phyloP scores from a whole-genome alignment of 2,113 vertebrate genomes.

The Verasper variegatus region DNA sequence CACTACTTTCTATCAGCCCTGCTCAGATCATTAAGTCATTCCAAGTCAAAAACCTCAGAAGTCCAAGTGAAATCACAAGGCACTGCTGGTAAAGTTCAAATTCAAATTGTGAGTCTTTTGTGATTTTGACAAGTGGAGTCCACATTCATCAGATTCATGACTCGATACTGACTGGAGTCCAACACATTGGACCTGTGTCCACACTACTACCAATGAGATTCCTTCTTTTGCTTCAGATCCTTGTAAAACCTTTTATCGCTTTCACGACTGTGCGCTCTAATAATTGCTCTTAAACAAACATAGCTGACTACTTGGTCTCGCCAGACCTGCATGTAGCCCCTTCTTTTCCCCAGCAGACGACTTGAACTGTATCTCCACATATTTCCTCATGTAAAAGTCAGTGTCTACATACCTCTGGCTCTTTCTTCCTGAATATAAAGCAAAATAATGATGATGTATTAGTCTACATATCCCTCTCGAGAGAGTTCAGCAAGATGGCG shows the following conservation, averaged over 20 bases:
- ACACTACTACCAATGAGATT: background rate
- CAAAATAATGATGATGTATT: constrained; percentile 82
- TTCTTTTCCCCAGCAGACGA: constrained; percentile 37
- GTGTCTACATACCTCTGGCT: constrained; percentile 69
- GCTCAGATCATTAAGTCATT: background rate
- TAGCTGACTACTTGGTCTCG: constrained; percentile 2
- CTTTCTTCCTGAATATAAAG: constrained; percentile 75
- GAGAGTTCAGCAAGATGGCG: constrained; percentile 74
- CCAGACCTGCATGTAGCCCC: constrained; percentile 27
- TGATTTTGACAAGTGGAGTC: background rate
- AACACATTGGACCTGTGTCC: background rate
- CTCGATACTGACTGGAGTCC: background rate
- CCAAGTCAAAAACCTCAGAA: background rate
- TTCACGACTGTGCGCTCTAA: constrained; percentile 8
- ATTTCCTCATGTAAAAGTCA: constrained; percentile 72
- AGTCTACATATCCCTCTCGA: constrained; percentile 70
- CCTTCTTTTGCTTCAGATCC: background rate
- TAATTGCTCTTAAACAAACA: constrained; percentile 48
- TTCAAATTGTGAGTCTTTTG: background rate
- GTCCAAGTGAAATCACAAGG: background rate
- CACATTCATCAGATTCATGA: background rate
- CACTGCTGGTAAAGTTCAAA: background rate
- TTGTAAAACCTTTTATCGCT: constrained; percentile 31
- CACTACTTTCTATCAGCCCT: background rate
- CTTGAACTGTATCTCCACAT: constrained; percentile 59